phyloP scores from a whole-genome alignment of 2,888 invertebrate genomes.

The Phymatocera aterrima region DNA sequence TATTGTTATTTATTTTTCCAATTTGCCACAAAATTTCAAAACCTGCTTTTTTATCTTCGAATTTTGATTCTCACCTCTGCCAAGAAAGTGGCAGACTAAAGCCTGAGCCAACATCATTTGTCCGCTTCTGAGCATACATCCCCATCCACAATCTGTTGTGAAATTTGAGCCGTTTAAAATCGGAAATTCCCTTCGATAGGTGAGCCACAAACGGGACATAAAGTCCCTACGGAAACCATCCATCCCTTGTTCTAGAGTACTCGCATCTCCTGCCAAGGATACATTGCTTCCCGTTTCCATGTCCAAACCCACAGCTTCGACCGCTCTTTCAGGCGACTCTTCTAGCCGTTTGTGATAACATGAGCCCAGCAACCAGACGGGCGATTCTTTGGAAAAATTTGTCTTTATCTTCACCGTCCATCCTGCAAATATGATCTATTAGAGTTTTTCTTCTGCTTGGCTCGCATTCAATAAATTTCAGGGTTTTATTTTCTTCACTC shows the following conservation, averaged over 20 bases:
- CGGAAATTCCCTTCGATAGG: slow-evolving; percentile 91
- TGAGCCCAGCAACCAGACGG: slow-evolving; percentile 90
- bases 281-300: slow-evolving; percentile 67
- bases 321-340: slow-evolving; percentile 66
- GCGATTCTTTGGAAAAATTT: slow-evolving; percentile 88
- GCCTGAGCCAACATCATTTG: slow-evolving; percentile 96
- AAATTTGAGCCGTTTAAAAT: slow-evolving; percentile 87
- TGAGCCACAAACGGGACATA: slow-evolving; percentile 90
- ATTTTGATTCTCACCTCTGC: slow-evolving; percentile 79
- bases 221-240: slow-evolving; percentile 92
- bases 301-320: slow-evolving; percentile 65
- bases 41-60: not conserved
- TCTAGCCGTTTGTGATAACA: slow-evolving; percentile 86
- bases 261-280: slow-evolving; percentile 66
- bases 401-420: slow-evolving; percentile 89
- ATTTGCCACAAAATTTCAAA: not conserved
- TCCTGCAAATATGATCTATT: slow-evolving; percentile 68
- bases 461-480: not conserved
- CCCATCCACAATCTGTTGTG: slow-evolving; percentile 96
- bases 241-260: slow-evolving; percentile 78
- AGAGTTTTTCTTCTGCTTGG: not conserved
- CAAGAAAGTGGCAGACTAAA: slow-evolving; percentile 88
- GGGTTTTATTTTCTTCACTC: not conserved
- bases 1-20: not conserved
- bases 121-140: slow-evolving; percentile 91